Conservation (phyloP, 2,113 vertebrate species). For the Anser cygnoides region DNA sequence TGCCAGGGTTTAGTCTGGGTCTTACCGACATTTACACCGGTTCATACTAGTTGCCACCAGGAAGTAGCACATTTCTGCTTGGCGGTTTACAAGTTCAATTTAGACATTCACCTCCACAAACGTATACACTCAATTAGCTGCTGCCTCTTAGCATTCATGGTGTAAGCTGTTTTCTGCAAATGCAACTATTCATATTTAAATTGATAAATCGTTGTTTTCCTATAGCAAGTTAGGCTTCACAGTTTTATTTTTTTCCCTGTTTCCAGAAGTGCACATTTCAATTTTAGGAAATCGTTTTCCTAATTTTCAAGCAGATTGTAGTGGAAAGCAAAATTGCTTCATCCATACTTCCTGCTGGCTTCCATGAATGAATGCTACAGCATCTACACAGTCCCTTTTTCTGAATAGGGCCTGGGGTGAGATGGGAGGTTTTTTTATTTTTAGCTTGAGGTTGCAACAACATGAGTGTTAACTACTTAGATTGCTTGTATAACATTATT, state of each 20-base stretch:
- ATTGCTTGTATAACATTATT: neutral
- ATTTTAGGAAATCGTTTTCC: neutral
- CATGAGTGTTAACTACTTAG: neutral
- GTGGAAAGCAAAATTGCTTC: slow-evolving; percentile 49
- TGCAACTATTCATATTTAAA: neutral
- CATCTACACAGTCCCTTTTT: neutral
- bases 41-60: neutral
- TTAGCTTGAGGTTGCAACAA: neutral
- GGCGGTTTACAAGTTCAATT: neutral
- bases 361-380: slow-evolving; percentile 40
- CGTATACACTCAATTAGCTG: neutral
- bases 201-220: slow-evolving; percentile 31
- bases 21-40: neutral
- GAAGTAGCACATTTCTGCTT: neutral
- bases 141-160: neutral
- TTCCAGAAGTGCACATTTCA: neutral
- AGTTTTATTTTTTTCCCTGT: neutral
- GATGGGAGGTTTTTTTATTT: neutral
- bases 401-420: neutral
- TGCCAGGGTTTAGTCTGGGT: neutral
- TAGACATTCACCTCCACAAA: neutral
- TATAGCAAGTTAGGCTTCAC: neutral
- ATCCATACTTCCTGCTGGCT: neutral
- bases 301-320: slow-evolving; percentile 24
- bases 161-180: fast-evolving